phyloP scores from a whole-genome alignment of 2,888 invertebrate species.

The Tortricodes alternella region DNA sequence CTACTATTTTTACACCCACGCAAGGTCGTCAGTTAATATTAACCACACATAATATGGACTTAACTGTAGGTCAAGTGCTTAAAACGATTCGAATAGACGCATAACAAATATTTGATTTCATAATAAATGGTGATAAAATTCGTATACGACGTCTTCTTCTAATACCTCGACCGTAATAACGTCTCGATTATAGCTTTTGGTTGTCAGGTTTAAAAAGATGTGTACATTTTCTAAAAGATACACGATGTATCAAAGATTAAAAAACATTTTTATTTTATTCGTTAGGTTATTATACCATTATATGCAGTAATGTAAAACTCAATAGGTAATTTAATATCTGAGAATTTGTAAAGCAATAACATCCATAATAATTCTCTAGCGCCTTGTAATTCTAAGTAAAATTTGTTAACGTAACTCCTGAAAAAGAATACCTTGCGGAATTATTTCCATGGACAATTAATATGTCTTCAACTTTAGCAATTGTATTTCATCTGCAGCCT shows the following conservation, averaged over 20 bases:
- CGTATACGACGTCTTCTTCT: slow-evolving; percentile 3
- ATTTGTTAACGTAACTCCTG: no score
- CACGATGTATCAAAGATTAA: no score
- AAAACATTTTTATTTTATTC: no score
- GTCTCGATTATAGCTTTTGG: slow-evolving; percentile 30
- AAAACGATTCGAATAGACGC: slow-evolving; percentile 37
- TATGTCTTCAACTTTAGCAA: no score
- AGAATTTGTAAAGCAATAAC: no score
- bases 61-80: slow-evolving; percentile 53
- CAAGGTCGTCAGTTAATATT: slow-evolving; percentile 53
- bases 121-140: slow-evolving; percentile 29
- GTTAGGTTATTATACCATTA: no score
- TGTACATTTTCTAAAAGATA: neutral
- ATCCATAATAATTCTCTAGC: no score
- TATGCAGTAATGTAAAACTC: no score
- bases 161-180: slow-evolving; percentile 9
- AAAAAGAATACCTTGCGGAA: no score
- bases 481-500: neutral
- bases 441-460: no score
- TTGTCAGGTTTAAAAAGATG: slow-evolving; percentile 16
- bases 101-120: slow-evolving; percentile 42
- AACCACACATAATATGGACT: slow-evolving; percentile 41
- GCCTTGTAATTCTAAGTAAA: no score
- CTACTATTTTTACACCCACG: slow-evolving; percentile 43
- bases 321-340: no score